Conservation (phyloP, 2,888 invertebrate genomes). For the Sinodicranocentrus sp. region DNA sequence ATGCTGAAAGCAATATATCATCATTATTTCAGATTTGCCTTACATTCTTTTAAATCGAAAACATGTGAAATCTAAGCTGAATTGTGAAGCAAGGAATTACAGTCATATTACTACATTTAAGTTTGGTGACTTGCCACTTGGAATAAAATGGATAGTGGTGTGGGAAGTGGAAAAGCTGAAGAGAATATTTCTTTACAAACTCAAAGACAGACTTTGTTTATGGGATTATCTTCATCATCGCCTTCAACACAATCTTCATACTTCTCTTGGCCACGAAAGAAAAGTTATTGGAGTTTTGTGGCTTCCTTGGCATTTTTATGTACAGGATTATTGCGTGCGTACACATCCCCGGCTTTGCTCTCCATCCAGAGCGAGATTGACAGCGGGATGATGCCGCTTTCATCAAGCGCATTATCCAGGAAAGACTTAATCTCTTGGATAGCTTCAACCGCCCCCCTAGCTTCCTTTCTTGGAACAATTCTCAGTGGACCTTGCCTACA, state of each 20-base stretch:
- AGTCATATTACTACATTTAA: no score
- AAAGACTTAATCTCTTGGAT: constrained; percentile 82
- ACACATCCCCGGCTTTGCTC: constrained; percentile 89
- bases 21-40: no score
- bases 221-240: no score
- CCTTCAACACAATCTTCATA: not conserved
- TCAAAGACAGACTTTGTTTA: no score
- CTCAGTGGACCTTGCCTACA: constrained; percentile 85
- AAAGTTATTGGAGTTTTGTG: constrained; percentile 82
- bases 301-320: constrained; percentile 82
- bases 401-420: not conserved
- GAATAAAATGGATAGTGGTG: no score
- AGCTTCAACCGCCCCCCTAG: constrained; percentile 87
- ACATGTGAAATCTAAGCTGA: no score
- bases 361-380: constrained; percentile 81
- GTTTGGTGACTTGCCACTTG: no score
- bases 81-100: no score
- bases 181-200: no score
- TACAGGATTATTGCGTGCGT: constrained; percentile 84
- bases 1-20: no score
- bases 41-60: no score
- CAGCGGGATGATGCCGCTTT: not conserved
- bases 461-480: constrained; percentile 87
- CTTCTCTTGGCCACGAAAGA: constrained; percentile 72
- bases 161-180: no score